Evolutionary conservation across 2,113 vertebrate genomes (phyloP).

Genomic region (Halichoeres trimaculatus): DNA sequence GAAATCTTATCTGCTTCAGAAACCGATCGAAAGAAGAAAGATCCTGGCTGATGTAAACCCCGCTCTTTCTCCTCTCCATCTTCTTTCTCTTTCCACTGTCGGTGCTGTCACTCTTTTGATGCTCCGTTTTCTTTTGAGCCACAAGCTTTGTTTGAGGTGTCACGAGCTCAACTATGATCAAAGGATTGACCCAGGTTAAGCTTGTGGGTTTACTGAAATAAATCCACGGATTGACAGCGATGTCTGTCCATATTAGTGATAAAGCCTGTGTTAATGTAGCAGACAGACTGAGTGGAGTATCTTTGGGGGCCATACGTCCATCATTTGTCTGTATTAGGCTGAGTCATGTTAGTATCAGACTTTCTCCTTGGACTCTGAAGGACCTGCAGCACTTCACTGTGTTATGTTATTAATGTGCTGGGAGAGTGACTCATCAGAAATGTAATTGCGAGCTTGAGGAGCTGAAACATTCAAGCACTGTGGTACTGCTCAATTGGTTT

Average conservation of each 20-base stretch:
- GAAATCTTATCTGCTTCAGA: no score
- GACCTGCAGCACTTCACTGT: not conserved
- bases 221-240: not conserved
- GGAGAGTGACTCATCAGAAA: not conserved
- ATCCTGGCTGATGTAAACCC: no score
- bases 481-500: no score
- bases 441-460: not conserved
- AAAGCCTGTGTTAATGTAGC: not conserved
- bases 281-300: not conserved
- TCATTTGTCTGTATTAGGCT: no score
- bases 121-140: not conserved
- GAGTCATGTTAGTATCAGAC: conserved; percentile 4
- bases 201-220: conserved; percentile 10
- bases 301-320: no score
- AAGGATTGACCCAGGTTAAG: conserved; percentile 15
- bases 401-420: not conserved
- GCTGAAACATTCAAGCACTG: no score
- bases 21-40: no score
- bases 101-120: not conserved
- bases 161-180: not conserved
- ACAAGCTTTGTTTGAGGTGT: conserved; percentile 2
- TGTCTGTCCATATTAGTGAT: not conserved
- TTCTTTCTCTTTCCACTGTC: not conserved
- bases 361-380: not conserved
- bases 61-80: not conserved